Evolutionary conservation across 1,140 invertebrate genomes (phyloP).

Genomic region (Drosophila albomicans): DNA sequence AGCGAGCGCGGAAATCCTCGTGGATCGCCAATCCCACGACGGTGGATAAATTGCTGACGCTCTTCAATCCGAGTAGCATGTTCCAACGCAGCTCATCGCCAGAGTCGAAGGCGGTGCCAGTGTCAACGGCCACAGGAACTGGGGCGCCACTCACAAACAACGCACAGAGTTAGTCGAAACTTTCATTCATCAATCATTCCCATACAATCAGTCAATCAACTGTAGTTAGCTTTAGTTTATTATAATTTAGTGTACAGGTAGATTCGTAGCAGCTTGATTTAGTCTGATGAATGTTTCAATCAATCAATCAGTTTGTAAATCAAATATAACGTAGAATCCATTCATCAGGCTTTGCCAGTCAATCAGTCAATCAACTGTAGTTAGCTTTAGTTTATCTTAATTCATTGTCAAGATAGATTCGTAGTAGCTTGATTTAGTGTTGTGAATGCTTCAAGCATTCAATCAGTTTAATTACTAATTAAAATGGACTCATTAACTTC

Average conservation of each 20-base stretch:
- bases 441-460: background rate
- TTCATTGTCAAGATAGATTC: too few species aligned
- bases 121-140: background rate
- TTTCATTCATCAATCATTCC: background rate
- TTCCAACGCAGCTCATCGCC: constrained; percentile 85
- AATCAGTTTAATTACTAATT: too few species aligned
- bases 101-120: constrained; percentile 51
- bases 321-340: too few species aligned
- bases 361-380: background rate
- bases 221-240: background rate
- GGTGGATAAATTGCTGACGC: constrained; percentile 86
- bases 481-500: too few species aligned
- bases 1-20: constrained; percentile 86
- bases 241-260: too few species aligned
- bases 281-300: background rate
- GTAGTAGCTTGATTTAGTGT: too few species aligned
- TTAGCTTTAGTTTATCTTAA: background rate
- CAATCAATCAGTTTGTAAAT: too few species aligned
- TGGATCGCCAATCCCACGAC: constrained; percentile 86
- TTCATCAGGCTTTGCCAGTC: too few species aligned
- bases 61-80: constrained; percentile 86
- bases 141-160: constrained; percentile 42
- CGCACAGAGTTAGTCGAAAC: constrained; percentile 56
- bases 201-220: background rate
- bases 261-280: too few species aligned